Percentiles rank a stretch among this genome's conserved stretches.
Evolutionary conservation across 2,797 vertebrate species (phyloP).

Genomic region (Tapirus indicus): DNA sequence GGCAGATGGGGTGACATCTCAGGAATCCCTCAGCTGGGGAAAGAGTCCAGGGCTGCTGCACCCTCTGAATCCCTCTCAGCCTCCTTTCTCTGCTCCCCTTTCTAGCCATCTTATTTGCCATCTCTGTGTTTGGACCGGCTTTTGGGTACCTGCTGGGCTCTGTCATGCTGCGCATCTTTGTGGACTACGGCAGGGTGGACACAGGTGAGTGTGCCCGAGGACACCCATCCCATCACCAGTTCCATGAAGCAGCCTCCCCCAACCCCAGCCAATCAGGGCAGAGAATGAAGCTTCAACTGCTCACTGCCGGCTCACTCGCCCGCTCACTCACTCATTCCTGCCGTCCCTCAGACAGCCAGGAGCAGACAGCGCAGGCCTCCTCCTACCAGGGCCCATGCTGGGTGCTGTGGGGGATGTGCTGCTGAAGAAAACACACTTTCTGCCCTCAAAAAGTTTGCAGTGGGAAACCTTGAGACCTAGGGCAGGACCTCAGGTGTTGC

Average conservation of each 20-base stretch:
- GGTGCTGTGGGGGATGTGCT: background rate
- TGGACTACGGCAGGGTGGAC: conserved; percentile 92
- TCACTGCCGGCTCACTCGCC: no score
- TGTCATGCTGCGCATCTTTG: conserved; percentile 93
- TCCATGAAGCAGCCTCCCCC: background rate
- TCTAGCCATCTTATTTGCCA: conserved; percentile 96
- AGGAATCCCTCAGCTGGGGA: background rate
- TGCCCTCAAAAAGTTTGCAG: background rate
- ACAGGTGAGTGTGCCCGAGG: conserved; percentile 87
- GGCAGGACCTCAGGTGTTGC: background rate
- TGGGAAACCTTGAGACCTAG: background rate
- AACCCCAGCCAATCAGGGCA: background rate
- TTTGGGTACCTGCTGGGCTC: conserved; percentile 96
- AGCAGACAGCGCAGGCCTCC: no score
- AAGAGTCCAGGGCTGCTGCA: background rate
- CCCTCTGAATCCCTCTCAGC: background rate
- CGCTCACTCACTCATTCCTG: no score
- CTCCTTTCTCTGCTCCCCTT: conserved; percentile 24
- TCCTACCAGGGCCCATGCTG: background rate
- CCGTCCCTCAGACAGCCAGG: accelerated
- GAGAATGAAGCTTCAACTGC: conserved; percentile 23
- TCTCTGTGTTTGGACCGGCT: conserved; percentile 96
- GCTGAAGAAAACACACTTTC: background rate
- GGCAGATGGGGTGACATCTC: background rate
- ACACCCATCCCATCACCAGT: background rate